Percentiles rank a stretch among this genome's conserved stretches.
phyloP scores from a whole-genome alignment of 23 tunicate genomes.

The Botrylloides violaceus region DNA sequence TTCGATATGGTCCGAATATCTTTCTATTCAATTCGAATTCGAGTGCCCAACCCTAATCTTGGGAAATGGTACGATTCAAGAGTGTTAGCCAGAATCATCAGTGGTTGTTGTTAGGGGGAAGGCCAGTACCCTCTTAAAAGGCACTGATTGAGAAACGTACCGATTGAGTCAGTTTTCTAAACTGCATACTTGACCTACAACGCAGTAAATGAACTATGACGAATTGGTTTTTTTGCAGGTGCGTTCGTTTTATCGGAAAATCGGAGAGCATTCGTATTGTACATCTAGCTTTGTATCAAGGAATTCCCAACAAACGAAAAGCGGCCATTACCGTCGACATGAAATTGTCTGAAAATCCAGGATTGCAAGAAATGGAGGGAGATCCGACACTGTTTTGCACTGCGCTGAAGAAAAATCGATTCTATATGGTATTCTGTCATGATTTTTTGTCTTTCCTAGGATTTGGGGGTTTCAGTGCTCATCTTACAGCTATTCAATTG shows the following conservation, averaged over 20 bases:
- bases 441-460: too few relatives aligned
- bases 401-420: conserved; percentile 90
- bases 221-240: conserved; percentile 19
- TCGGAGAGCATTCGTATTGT: conserved; percentile 71
- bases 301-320: conserved; percentile 30
- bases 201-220: background rate
- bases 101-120: background rate
- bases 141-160: too few relatives aligned
- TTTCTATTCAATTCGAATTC: too few relatives aligned
- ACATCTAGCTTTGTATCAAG: conserved; percentile 68
- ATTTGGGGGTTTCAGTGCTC: too few relatives aligned
- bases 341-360: conserved; percentile 92
- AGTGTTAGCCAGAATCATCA: too few relatives aligned
- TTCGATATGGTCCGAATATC: too few relatives aligned
- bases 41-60: too few relatives aligned
- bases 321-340: conserved; percentile 81
- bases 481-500: too few relatives aligned
- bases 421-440: conserved; percentile 67
- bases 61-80: too few relatives aligned
- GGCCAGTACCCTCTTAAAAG: background rate
- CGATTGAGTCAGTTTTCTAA: too few relatives aligned
- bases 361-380: conserved; percentile 29
- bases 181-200: background rate
- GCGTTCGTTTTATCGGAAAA: conserved; percentile 76
- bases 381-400: conserved; percentile 89